Evolutionary conservation across 37 sponge, comb jelly and placozoan species (phyloP).

Genomic region (Theonella swinhoei): DNA sequence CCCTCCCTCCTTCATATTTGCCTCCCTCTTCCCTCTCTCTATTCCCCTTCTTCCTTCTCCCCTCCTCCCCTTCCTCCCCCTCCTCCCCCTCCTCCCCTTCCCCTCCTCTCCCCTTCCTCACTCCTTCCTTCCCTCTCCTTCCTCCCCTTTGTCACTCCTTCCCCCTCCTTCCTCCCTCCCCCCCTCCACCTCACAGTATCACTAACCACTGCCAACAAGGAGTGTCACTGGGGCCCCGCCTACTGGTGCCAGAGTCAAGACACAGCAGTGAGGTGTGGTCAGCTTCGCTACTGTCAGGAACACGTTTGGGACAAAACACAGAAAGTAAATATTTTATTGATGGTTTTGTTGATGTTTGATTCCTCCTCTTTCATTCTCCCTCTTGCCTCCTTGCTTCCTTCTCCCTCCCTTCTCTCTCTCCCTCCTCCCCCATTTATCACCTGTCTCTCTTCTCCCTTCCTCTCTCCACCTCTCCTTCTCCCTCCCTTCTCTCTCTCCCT

Average conservation of each 20-base stretch:
- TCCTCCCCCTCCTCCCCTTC: neutral
- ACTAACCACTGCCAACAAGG: too few relatives aligned
- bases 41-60: neutral
- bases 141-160: neutral
- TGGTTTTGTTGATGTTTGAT: too few relatives aligned
- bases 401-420: too few relatives aligned
- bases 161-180: neutral
- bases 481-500: too few relatives aligned
- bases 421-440: too few relatives aligned
- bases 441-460: too few relatives aligned
- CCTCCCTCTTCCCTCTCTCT: neutral
- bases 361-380: too few relatives aligned
- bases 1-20: too few relatives aligned
- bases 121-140: neutral
- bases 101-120: neutral
- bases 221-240: neutral
- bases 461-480: too few relatives aligned
- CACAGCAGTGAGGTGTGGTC: neutral
- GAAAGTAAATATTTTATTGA: too few relatives aligned
- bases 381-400: too few relatives aligned
- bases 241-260: neutral
- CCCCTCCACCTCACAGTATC: neutral
- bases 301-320: neutral
- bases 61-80: neutral
- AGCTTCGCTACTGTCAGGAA: neutral